Conservation (phyloP, 2,888 invertebrate species). For the Trachelus iudaicus region DNA sequence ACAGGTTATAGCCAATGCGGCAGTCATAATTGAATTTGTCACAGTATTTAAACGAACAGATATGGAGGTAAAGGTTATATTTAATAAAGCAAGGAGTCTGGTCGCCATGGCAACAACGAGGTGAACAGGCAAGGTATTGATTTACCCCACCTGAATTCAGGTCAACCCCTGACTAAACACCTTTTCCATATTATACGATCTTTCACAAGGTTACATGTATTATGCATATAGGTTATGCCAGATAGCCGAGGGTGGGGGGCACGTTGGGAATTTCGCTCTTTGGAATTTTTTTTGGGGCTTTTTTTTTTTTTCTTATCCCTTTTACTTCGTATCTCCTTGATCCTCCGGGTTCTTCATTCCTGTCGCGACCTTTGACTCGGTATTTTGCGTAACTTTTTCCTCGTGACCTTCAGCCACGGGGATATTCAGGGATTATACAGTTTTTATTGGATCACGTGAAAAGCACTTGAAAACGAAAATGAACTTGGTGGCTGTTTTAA, state of each 20-base stretch:
- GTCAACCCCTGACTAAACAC: conserved; percentile 64
- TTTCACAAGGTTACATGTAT: conserved; percentile 23
- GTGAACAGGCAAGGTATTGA: conserved; percentile 62
- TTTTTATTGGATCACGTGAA: background rate
- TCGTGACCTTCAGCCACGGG: background rate
- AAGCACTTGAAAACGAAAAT: background rate
- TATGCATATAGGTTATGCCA: conserved; percentile 14
- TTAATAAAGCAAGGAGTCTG: conserved; percentile 63
- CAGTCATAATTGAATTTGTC: conserved; percentile 16
- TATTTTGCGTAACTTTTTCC: background rate
- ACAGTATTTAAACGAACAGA: background rate
- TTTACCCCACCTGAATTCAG: conserved; percentile 65
- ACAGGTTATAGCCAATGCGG: conserved; percentile 60
- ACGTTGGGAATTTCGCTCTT: background rate
- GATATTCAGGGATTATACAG: background rate
- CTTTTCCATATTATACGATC: conserved; percentile 50
- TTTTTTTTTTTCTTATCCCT: background rate
- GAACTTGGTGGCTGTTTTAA: background rate
- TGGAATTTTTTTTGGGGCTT: background rate
- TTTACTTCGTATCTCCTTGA: background rate
- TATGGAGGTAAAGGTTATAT: conserved; percentile 43
- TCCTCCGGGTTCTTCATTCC: background rate
- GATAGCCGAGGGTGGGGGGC: background rate
- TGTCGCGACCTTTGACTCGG: background rate
- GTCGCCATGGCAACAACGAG: conserved; percentile 62